A percentile compares a stretch with the other conserved stretches of the same genome.
phyloP scores from a whole-genome alignment of 2,888 invertebrate species.

The Leucophenga montana region DNA sequence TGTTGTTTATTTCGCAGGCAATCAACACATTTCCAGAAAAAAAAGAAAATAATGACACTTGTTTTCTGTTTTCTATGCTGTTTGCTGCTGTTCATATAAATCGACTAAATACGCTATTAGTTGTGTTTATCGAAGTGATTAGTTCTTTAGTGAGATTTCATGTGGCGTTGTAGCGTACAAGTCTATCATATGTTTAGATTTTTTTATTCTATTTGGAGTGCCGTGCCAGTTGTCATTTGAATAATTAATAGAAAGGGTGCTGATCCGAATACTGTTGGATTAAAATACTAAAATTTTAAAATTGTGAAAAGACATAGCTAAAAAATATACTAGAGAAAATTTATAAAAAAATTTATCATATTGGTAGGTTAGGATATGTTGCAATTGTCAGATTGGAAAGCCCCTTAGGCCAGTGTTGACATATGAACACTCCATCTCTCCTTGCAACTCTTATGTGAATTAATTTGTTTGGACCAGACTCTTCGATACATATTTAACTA shows the following conservation, averaged over 20 bases:
- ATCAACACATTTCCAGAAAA: conserved; percentile 38
- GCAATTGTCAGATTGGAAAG: no score
- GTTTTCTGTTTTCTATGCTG: conserved; percentile 42
- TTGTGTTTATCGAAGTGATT: conserved; percentile 57
- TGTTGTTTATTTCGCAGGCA: conserved; percentile 26
- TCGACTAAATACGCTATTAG: conserved; percentile 15
- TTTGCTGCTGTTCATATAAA: background rate
- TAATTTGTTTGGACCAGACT: no score
- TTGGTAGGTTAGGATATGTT: no score
- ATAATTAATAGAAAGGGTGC: conserved; percentile 6
- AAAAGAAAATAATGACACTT: conserved; percentile 67
- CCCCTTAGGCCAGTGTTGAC: no score
- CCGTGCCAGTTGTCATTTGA: background rate
- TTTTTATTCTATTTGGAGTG: conserved; percentile 1
- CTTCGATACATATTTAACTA: no score
- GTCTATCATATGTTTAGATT: conserved; percentile 64
- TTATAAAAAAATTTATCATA: conserved; percentile 17
- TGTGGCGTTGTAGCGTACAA: conserved; percentile 46
- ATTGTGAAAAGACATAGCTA: no score
- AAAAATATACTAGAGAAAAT: background rate
- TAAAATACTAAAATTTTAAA: no score
- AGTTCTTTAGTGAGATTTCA: conserved; percentile 58
- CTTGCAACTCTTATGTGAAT: no score
- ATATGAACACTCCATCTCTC: no score
- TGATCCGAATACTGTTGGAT: background rate